Evolutionary conservation across 1,140 invertebrate genomes (phyloP), one percentile per base, ranked within the genome.

Genomic region (Mamestra configurata): DNA sequence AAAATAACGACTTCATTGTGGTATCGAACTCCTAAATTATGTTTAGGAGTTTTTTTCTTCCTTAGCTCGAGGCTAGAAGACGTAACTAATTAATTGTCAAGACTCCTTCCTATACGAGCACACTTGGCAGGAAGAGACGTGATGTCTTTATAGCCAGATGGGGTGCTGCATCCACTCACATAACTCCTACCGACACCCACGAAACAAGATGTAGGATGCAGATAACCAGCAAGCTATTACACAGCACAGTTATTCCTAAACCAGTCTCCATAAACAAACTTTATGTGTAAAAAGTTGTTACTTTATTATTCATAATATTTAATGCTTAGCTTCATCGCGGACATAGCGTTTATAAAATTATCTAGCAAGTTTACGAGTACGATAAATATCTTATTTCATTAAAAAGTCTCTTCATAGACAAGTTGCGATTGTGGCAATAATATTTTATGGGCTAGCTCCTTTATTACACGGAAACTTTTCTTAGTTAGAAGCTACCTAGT

Each of bases 181-280:
- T 37, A 40, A 37, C 35, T 40, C 59, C 35, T 64, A 3, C 20
- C 53, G 18, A 37, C 31, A 40, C 59, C 59, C 31, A 64, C 59
- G 59, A 35, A 11, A 64, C 59, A 37, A 18, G 59, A 64, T 64
- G 59, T 64, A 64, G 59, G 31, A 64, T 64, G n/a, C 59, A 64
- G 59, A 64, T 64, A 64, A 31, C 31, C 31, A 64, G 37, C 59
- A 18, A 64, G 59, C 59, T 31, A 64, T 64, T 64, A 64, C 59
- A 64, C 59, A 20, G 59, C 64, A 68, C 64, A 68, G 64, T 68
- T 64, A 64, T 18, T 37, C 5, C 40, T 46, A 68, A 68, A 68
- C 64, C 20, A 68, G 64, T 49, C 22, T 68, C 20, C 13, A 40
- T 40, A 61, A 66, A 46, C 18, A 68, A 24, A 68, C 13, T 46